phyloP scores from a whole-genome alignment of 1,140 invertebrate genomes.

The Popillia japonica region DNA sequence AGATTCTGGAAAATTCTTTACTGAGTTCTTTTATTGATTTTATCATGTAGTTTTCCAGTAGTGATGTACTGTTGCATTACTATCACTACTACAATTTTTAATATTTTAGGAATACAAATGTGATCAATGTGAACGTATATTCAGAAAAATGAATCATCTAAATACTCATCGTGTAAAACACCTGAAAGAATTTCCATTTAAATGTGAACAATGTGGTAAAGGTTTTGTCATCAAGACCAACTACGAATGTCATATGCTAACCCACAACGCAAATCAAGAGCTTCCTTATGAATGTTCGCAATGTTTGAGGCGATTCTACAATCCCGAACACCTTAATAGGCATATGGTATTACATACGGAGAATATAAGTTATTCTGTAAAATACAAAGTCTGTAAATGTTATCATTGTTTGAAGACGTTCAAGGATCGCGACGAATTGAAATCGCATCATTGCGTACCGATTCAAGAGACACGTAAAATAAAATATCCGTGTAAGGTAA shows the following conservation, averaged over 20 bases:
- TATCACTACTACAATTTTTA: neutral
- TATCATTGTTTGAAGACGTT: conserved; percentile 47
- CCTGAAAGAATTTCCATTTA: conserved; percentile 48
- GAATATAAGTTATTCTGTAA: conserved; percentile 47
- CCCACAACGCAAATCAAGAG: conserved; percentile 45
- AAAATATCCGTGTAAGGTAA: conserved; percentile 45
- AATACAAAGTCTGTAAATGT: conserved; percentile 48
- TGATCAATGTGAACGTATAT: conserved; percentile 48
- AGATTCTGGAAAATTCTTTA: too few relatives aligned
- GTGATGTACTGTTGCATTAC: too few relatives aligned
- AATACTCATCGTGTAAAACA: conserved; percentile 48
- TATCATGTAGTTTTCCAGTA: too few relatives aligned
- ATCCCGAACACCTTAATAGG: conserved; percentile 48
- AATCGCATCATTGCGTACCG: conserved; percentile 45
- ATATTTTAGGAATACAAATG: conserved; percentile 44
- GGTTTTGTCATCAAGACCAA: conserved; percentile 50
- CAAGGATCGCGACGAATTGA: conserved; percentile 42
- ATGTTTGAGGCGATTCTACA: conserved; percentile 49
- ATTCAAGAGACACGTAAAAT: conserved; percentile 42
- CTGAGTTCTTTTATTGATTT: too few relatives aligned
- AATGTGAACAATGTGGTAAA: conserved; percentile 49
- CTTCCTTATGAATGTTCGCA: conserved; percentile 45
- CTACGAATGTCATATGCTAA: conserved; percentile 49
- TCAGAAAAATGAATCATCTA: conserved; percentile 48
- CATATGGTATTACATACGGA: conserved; percentile 48